Percentiles rank a stretch among this genome's conserved stretches.
These are phyloP conservation scores for Phoxinus dragarum DNA, from an alignment of 2,797 vertebrate genomes.

Conservation along the genomic window DNA sequence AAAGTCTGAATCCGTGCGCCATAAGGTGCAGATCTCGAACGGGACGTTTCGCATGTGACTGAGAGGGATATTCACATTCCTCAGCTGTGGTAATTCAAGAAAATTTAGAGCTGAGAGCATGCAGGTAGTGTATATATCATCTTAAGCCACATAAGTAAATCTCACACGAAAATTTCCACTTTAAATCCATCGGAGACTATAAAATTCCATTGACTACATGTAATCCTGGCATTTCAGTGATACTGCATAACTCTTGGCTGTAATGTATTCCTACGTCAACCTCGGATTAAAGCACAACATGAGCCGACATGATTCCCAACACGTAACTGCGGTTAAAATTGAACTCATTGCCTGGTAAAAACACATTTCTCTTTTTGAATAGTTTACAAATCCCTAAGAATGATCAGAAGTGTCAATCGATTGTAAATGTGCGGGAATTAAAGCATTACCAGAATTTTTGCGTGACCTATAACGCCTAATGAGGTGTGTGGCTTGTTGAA, in stretches of 20 bases:
- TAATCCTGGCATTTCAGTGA: conserved; percentile 43
- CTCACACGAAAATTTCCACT: conserved; percentile 19
- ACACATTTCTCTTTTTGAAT: conserved; percentile 18
- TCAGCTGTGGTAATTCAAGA: conserved; percentile 26
- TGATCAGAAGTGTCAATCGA: neutral
- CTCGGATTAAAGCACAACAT: conserved; percentile 23
- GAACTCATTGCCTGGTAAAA: conserved; percentile 9
- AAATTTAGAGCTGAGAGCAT: neutral
- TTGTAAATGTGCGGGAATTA: conserved; percentile 5
- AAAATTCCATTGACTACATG: conserved; percentile 34
- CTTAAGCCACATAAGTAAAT: conserved; percentile 38
- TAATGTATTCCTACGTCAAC: conserved; percentile 45
- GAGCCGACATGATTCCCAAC: conserved; percentile 1
- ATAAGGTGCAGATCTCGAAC: conserved; percentile 20
- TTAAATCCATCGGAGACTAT: conserved; percentile 27
- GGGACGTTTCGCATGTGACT: conserved; percentile 4
- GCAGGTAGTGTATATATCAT: conserved; percentile 32
- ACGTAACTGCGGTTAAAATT: conserved; percentile 5
- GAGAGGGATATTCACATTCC: conserved; percentile 31
- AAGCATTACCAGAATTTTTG: conserved; percentile 12
- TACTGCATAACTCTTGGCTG: conserved; percentile 20
- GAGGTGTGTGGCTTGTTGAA: conserved; percentile 12
- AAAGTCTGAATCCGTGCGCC: neutral
- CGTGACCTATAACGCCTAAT: neutral
- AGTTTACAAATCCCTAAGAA: neutral